These are phyloP conservation scores for Solen grandis DNA, from an alignment of 1,140 invertebrate species.

Conservation along the genomic window DNA sequence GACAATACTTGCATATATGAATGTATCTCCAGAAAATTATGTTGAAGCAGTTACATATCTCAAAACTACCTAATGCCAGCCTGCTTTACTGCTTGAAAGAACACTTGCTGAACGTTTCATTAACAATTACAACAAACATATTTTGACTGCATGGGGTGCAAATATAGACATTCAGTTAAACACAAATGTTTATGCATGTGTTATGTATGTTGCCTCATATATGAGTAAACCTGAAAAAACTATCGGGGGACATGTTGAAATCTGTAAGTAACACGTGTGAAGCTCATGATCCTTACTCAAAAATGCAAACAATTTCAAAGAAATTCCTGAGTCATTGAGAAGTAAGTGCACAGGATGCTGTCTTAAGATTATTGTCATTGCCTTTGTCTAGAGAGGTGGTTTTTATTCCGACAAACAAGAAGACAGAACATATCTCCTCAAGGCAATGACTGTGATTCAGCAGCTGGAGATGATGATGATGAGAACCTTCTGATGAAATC, in stretches of 20 bases:
- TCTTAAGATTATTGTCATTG: conserved; percentile 34
- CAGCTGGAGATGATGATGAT: background rate
- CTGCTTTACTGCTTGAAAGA: background rate
- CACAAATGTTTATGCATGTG: conserved; percentile 42
- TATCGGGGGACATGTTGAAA: conserved; percentile 41
- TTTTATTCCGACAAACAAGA: background rate
- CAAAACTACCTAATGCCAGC: background rate
- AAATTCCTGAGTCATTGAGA: conserved; percentile 51
- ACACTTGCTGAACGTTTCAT: conserved; percentile 4
- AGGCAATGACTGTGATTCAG: background rate
- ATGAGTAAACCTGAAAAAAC: conserved; percentile 24
- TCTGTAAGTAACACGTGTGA: conserved; percentile 15
- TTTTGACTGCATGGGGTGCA: conserved; percentile 42
- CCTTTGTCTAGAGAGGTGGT: conserved; percentile 3
- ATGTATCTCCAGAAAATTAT: background rate
- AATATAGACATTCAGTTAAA: conserved; percentile 54
- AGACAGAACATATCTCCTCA: background rate
- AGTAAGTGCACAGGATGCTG: conserved; percentile 53
- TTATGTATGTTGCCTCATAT: conserved; percentile 52
- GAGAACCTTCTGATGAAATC: background rate
- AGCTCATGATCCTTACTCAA: conserved; percentile 12
- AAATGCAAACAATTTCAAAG: conserved; percentile 29
- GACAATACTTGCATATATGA: background rate
- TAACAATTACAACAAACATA: conserved; percentile 28
- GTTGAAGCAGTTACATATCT: background rate